Conservation (phyloP, 53 echinoderm and acorn worm species). For the Paelopatides confundens region DNA sequence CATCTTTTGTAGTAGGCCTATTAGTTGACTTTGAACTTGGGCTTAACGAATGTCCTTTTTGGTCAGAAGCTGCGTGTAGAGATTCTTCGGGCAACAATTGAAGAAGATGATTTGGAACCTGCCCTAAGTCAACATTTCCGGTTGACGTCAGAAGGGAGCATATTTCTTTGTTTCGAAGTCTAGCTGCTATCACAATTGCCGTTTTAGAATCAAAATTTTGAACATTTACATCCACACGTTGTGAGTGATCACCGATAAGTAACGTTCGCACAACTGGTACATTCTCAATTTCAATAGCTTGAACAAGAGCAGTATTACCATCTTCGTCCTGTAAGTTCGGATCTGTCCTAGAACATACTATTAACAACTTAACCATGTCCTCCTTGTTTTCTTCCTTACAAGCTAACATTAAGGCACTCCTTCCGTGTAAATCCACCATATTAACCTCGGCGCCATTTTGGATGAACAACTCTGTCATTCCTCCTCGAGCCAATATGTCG, state of each 20-base stretch:
- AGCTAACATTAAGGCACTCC: constrained; percentile 84
- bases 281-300: constrained; percentile 87
- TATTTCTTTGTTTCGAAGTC: constrained; percentile 83
- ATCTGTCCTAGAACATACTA: constrained; percentile 62
- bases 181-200: constrained; percentile 83
- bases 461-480: constrained; percentile 69
- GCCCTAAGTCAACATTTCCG: constrained; percentile 57
- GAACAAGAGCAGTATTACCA: constrained; percentile 89
- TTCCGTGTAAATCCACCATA: constrained; percentile 77
- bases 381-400: constrained; percentile 73
- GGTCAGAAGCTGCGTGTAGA: background rate
- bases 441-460: constrained; percentile 86
- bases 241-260: constrained; percentile 37
- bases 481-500: constrained; percentile 52
- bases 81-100: constrained; percentile 75
- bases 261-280: constrained; percentile 66
- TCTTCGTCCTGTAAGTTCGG: constrained; percentile 83
- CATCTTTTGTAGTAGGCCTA: background rate
- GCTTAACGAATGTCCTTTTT: background rate
- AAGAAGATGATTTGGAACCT: constrained; percentile 68
- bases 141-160: constrained; percentile 77
- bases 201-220: constrained; percentile 71
- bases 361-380: constrained; percentile 64
- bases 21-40: background rate
- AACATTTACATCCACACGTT: constrained; percentile 59